These are phyloP conservation scores for Onychostoma macrolepis DNA, from an alignment of 2,113 vertebrate genomes.

Conservation along the genomic window DNA sequence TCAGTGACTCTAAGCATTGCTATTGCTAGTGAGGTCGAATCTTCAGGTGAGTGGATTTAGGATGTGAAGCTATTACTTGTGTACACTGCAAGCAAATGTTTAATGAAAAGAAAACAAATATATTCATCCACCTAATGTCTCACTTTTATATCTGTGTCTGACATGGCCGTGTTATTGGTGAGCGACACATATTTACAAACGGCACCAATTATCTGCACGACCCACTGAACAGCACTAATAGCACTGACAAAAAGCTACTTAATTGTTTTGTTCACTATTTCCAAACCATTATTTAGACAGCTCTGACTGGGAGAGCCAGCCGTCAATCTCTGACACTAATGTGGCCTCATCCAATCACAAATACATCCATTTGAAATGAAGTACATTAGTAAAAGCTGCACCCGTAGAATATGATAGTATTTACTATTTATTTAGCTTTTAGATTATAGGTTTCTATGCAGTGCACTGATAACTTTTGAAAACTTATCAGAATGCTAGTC, in stretches of 20 bases:
- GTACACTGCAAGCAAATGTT: not conserved
- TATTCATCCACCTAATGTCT: not conserved
- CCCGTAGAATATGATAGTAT: not conserved
- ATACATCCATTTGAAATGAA: not conserved
- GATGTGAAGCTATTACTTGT: not conserved
- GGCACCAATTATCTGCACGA: not conserved
- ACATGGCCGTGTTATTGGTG: not conserved
- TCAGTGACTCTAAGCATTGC: not conserved
- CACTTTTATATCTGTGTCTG: not conserved
- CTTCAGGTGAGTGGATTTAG: not conserved
- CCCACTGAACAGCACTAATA: not conserved
- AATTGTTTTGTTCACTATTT: not conserved
- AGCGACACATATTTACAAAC: not conserved
- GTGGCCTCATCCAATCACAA: not conserved
- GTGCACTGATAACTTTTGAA: too few relatives aligned
- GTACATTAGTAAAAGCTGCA: not conserved
- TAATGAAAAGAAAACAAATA: not conserved
- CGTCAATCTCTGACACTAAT: constrained; percentile 1
- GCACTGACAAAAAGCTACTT: not conserved
- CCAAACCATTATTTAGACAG: not conserved
- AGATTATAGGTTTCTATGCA: too few relatives aligned
- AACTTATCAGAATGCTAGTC: too few relatives aligned
- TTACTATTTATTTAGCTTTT: too few relatives aligned
- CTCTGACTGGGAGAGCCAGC: not conserved
- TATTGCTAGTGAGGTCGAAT: not conserved